Percentiles rank a stretch among this genome's conserved stretches.
These are phyloP conservation scores for Bursaphelenchus okinawaensis DNA, from an alignment of 2,888 invertebrate genomes.

Conservation along the genomic window DNA sequence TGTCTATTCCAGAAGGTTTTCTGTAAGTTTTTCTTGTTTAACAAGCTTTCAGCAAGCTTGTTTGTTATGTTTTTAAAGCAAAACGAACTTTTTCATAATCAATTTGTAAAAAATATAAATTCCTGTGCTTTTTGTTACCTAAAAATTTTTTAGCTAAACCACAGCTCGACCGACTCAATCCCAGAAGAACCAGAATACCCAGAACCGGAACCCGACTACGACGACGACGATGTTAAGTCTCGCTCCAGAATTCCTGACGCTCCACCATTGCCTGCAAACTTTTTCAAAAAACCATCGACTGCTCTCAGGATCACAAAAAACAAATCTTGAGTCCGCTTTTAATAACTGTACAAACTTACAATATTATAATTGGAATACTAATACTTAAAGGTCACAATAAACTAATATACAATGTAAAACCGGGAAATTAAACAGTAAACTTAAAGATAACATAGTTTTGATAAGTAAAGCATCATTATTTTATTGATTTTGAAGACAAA, in stretches of 20 bases:
- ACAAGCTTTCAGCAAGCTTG: background rate
- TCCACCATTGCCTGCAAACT: constrained; percentile 4
- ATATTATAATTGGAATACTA: background rate
- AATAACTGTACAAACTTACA: background rate
- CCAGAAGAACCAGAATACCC: constrained; percentile 15
- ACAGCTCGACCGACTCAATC: constrained; percentile 9
- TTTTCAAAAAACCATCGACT: background rate
- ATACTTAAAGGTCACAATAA: background rate
- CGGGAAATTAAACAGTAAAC: too few relatives aligned
- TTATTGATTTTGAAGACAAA: too few relatives aligned
- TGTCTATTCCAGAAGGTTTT: background rate
- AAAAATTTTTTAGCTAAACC: background rate
- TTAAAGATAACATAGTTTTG: too few relatives aligned
- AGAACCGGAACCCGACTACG: constrained; percentile 20
- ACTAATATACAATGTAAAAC: too few relatives aligned
- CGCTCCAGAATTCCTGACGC: constrained; percentile 3
- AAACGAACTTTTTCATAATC: background rate
- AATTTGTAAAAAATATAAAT: background rate
- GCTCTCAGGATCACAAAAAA: background rate
- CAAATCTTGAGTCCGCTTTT: background rate
- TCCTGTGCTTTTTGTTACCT: too few relatives aligned
- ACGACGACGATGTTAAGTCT: constrained; percentile 5
- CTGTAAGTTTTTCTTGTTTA: background rate
- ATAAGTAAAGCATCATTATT: too few relatives aligned
- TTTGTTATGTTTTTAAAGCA: background rate